A percentile compares a stretch with the other conserved stretches of the same genome.
Evolutionary conservation across 2,113 vertebrate species (phyloP).

Genomic region (Sorex araneus): DNA sequence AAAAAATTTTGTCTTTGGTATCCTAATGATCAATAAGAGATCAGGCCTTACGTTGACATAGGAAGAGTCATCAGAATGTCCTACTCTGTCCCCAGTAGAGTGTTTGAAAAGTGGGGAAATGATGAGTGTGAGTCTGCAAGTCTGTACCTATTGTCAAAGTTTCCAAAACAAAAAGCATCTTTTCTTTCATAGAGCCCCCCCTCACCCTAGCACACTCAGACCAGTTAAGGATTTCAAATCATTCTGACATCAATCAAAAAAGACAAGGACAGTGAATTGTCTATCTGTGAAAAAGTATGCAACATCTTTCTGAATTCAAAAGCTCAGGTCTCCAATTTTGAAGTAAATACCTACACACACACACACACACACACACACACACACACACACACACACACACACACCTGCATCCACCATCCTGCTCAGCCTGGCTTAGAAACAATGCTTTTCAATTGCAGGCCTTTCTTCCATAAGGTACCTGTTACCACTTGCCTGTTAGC

Average conservation of each 20-base stretch:
- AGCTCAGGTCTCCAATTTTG: neutral
- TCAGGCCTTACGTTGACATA: no score
- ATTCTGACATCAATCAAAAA: neutral
- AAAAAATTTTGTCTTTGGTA: no score
- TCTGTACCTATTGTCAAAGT: neutral
- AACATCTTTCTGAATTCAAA: neutral
- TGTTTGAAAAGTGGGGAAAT: neutral
- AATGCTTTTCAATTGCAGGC: constrained; percentile 39
- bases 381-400: neutral
- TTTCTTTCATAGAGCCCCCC: no score
- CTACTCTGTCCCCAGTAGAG: neutral
- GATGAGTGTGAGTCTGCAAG: neutral
- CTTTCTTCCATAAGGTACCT: constrained; percentile 53
- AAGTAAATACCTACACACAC: neutral
- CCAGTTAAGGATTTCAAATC: constrained; percentile 18
- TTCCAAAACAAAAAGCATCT: neutral
- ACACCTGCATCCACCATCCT: neutral
- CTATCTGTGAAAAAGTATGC: neutral
- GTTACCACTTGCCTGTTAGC: constrained; percentile 70
- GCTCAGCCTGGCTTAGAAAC: neutral
- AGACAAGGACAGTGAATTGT: neutral
- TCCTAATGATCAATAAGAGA: no score
- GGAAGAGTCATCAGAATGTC: no score
- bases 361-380: no score
- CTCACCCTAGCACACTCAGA: neutral